These are phyloP conservation scores for Sapajus apella DNA, from an alignment of 2,113 vertebrate species.

Conservation along the genomic window DNA sequence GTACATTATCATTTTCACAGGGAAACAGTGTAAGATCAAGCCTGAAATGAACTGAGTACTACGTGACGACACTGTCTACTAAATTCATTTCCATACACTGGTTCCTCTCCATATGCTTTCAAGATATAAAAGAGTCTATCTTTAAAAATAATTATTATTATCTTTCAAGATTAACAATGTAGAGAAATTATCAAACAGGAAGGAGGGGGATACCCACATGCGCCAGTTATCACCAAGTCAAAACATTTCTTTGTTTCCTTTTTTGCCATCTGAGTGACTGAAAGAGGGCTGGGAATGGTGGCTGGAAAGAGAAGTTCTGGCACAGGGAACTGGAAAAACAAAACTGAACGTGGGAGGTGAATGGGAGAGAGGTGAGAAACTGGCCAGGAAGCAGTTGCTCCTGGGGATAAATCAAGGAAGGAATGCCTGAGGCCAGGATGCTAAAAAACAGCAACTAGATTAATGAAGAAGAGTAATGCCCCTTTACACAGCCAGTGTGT, in stretches of 20 bases:
- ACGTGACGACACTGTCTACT: not conserved
- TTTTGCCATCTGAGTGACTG: not conserved
- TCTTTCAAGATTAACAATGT: not conserved
- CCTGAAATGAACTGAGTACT: not conserved
- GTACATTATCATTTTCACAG: not conserved
- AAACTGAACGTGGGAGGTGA: not conserved
- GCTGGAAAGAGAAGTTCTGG: constrained; percentile 11
- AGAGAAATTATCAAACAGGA: not conserved
- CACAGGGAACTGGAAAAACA: constrained; percentile 17
- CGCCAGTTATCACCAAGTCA: not conserved
- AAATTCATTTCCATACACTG: not conserved
- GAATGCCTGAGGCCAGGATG: not conserved
- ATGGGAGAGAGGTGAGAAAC: not conserved
- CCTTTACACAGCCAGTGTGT: not conserved
- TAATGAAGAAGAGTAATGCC: not conserved
- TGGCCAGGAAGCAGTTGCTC: constrained; percentile 22
- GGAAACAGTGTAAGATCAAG: not conserved
- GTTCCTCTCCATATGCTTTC: not conserved
- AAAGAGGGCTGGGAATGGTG: not conserved
- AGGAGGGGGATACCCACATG: not conserved
- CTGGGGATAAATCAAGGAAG: not conserved
- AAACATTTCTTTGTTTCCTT: not conserved
- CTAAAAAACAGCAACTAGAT: not conserved
- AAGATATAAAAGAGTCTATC: not conserved
- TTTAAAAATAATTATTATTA: no score